Evolutionary conservation across 2,888 invertebrate genomes (phyloP), one percentile per base, ranked within the genome.

Genomic region (Sepiola atlantica): DNA sequence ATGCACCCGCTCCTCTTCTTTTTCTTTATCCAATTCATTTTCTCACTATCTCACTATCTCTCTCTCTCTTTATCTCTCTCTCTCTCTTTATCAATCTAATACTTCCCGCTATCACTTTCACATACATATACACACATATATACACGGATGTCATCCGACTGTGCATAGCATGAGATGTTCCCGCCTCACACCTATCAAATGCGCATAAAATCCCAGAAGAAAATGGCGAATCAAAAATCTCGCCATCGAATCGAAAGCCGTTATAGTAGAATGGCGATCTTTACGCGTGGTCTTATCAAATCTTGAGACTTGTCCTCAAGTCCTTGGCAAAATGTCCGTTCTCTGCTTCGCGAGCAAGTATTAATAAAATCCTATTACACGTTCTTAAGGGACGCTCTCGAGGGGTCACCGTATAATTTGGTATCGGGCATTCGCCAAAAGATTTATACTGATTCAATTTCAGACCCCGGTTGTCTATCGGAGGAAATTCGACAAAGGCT

Each of bases 401-500:
- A 28, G 92, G 92, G 92, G 92, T 92, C 92, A 92, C 28, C 54
- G 45, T 92, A 92, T 92, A 92, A 92, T 92, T 92, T 92, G 92
- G 54, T 92, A 92, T 92, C 92, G 92, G 92, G 54, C 35, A 92
- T 92, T 92, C 45, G 45, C 16, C 92, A 92, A 54, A 92, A 92
- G 92, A 92, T 92, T 92, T 92, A 92, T 92, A 45, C 92, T 92
- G 92, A 92, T 92, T 92, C 92, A 92, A 92, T 92, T 92, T 92
- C 92, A 35, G 54, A 92, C 92, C 77, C 32, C n/a, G 77, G 77
- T 77, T n/a, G 77, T 77, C 77, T 77, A 77, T 77, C 77, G 77
- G 77, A 77, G 77, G 77, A 77, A 77, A 77, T 77, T 77, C 77
- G 77, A 77, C 77, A 77, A 77, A 77, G 77, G 28, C 77, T 28